Percentiles rank a stretch among this genome's conserved stretches.
Conservation (phyloP, 2,797 vertebrate species). For the Margarornis squamiger region DNA sequence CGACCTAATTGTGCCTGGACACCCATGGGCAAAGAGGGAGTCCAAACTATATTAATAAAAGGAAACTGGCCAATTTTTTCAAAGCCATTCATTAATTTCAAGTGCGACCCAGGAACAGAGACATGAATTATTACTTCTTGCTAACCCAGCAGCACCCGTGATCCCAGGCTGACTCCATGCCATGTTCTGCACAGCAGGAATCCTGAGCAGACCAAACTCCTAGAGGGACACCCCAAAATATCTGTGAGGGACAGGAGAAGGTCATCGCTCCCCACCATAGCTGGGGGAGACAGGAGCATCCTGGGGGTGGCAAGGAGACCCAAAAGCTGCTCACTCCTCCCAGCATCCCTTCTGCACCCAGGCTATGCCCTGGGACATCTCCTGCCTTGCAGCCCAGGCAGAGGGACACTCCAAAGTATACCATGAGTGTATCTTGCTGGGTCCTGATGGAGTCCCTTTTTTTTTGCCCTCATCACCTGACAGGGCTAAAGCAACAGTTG, state of each 20-base stretch:
- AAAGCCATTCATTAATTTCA: slow-evolving; percentile 28
- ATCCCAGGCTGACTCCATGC: neutral
- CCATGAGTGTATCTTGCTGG: neutral
- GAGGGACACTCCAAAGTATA: neutral
- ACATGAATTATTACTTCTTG: neutral
- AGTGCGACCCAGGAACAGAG: neutral
- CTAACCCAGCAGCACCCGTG: neutral
- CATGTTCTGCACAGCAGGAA: neutral
- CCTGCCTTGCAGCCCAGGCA: neutral
- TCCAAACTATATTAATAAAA: neutral
- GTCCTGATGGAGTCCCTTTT: neutral
- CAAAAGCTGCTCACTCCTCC: neutral
- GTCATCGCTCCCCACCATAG: rapidly evolving
- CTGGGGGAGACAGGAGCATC: neutral
- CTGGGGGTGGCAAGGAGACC: neutral
- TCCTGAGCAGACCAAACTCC: neutral
- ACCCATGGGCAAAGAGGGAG: neutral
- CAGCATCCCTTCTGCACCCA: neutral
- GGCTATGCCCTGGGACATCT: neutral
- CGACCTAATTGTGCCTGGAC: neutral
- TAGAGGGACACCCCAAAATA: neutral
- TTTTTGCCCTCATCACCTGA: neutral
- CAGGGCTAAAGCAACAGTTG: neutral
- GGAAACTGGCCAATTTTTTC: neutral
- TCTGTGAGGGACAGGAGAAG: neutral